Base-by-base conservation (phyloP, 2,797 vertebrate genomes). In the Hypotaenidia okinawae region DNA sequence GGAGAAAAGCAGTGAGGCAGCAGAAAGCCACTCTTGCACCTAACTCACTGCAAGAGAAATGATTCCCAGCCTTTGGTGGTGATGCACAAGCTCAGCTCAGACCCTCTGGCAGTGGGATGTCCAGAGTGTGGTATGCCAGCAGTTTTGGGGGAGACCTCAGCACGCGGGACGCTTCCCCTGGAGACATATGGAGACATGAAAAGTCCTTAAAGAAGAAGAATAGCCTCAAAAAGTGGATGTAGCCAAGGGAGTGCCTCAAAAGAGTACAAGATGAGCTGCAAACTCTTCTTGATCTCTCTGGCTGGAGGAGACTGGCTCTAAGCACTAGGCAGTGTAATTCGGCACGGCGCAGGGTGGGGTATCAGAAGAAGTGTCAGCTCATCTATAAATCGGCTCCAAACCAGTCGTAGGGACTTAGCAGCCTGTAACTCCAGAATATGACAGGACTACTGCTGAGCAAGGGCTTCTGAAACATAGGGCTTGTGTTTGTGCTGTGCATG, bases 241-340 rank as follows among this genome's bases (percentile, higher is more conserved):
- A 62, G 90, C 79, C 83, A 81, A 90, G 94, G 93, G 93, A 95
- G 93, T 86, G 91, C 57, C 94, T 91, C 72, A 13, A 84, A 81
- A 82, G 81, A 63, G n/a, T 5, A 25, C 61, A 45, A 67, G 83
- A 93, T 80, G 95, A 94, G 94, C 90, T 96, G 96, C 83, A 78
- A 95, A 82, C 59, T 94, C 85, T 23, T 69, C 95, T 90, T 89
- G 93, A 92, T 95, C 93, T 95, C 47, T 18, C 6, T 0, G 59
- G 74, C 82, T 63, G 84, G 92, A 84, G 86, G 51, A 88, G 63
- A 39, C 85, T 5, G 16, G 91, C 64, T 94, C 18, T 62, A 83
- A 41, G 67, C 16, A 1, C 37, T 54, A 11, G 59, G 22, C 84
- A 39, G 64, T 76, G 76, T 18, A 37, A 16, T 39, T 39, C 64